Percentiles rank a stretch among this genome's conserved stretches.
phyloP scores from a whole-genome alignment of 2,113 vertebrate genomes.

The Anoura caudifer region DNA sequence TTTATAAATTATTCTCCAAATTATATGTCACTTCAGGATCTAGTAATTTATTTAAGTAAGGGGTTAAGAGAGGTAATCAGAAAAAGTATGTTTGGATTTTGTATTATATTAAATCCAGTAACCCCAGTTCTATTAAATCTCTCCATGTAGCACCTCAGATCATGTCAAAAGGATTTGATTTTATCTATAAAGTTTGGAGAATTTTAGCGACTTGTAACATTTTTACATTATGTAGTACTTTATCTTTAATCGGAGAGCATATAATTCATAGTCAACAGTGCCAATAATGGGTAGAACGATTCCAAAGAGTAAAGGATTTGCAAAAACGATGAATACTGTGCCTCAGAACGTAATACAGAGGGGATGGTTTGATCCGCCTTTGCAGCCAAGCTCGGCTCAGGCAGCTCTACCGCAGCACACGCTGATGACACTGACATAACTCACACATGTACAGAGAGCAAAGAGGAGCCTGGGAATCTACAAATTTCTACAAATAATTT shows the following conservation, averaged over 20 bases:
- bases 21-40: not conserved
- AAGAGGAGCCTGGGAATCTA: slow-evolving; percentile 38
- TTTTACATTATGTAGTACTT: not conserved
- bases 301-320: slow-evolving; percentile 14
- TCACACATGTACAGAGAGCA: slow-evolving; percentile 57
- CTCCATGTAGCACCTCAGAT: slow-evolving; percentile 1
- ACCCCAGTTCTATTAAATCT: not conserved
- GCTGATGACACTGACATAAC: slow-evolving; percentile 35
- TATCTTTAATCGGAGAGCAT: slow-evolving; percentile 8
- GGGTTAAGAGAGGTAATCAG: not conserved
- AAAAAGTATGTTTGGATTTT: slow-evolving; percentile 5
- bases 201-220: not conserved
- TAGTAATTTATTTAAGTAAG: slow-evolving; percentile 10
- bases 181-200: slow-evolving; percentile 31
- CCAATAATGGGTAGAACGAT: not conserved
- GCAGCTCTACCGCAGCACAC: not conserved
- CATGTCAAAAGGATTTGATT: slow-evolving; percentile 22
- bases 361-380: not conserved
- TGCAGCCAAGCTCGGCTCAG: not conserved
- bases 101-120: slow-evolving; percentile 6
- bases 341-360: not conserved
- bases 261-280: slow-evolving; percentile 1
- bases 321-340: slow-evolving; percentile 8
- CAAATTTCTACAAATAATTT: slow-evolving; percentile 61
- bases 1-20: not conserved